These are phyloP conservation scores for Cryptoprocta ferox DNA, from an alignment of 2,797 vertebrate genomes.

Conservation along the genomic window DNA sequence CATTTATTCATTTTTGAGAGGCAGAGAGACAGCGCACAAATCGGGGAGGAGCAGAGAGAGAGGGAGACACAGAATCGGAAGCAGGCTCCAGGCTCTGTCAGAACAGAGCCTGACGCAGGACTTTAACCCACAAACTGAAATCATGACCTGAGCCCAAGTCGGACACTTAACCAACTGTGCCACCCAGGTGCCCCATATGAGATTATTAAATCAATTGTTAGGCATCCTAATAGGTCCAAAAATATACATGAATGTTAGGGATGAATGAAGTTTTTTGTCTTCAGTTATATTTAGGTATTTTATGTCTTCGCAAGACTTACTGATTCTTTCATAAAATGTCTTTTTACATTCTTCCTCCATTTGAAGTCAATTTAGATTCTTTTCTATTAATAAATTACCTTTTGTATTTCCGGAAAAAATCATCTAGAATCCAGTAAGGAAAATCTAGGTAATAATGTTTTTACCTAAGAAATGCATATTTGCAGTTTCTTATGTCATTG, in stretches of 20 bases:
- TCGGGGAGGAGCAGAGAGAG: too few relatives aligned
- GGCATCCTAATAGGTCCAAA: background rate
- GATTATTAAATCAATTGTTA: background rate
- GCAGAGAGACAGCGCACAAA: too few relatives aligned
- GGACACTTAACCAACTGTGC: too few relatives aligned
- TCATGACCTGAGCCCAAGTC: too few relatives aligned
- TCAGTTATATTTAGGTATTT: background rate
- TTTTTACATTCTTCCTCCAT: background rate
- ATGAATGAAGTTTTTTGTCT: background rate
- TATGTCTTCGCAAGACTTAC: background rate
- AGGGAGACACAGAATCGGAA: too few relatives aligned
- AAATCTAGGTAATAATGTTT: constrained; percentile 37
- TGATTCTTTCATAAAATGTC: background rate
- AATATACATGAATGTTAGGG: background rate
- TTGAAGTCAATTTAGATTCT: background rate
- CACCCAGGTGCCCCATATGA: too few relatives aligned
- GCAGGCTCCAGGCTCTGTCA: too few relatives aligned
- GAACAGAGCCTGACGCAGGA: too few relatives aligned
- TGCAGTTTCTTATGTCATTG: background rate
- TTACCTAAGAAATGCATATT: background rate
- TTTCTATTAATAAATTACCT: background rate
- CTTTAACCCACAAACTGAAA: too few relatives aligned
- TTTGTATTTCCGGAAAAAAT: background rate
- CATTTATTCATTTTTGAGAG: too few relatives aligned
- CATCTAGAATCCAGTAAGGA: constrained; percentile 19